Evolutionary conservation across 2,888 invertebrate genomes (phyloP), one percentile per base, ranked within the genome.

Genomic region (Hirtodrosophila histrioides): DNA sequence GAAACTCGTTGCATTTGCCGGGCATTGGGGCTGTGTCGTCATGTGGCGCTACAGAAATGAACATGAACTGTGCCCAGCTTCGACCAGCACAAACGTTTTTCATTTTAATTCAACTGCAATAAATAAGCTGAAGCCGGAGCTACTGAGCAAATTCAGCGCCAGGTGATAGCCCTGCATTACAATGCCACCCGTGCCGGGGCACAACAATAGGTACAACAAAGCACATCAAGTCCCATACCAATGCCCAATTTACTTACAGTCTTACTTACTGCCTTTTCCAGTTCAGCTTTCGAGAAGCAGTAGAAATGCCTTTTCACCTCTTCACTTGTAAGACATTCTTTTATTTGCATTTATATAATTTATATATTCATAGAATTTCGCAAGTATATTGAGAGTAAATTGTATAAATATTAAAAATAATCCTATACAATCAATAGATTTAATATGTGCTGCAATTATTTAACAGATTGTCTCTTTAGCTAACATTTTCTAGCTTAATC

Each of bases 91-190:
- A 62, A 75, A 43, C 74, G 77, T 74, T 76, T 76, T 74, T 76
- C 74, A 74, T 63, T 77, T 75, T 68, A 86, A 81, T 85, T 69
- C 63, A 71, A 78, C 64, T 63, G 74, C 82, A 65, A 85, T 85
- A 81, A 85, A 85, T 78, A 78, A 76, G 64, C 71, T 45, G 69
- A 31, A 45, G 27, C 27, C 6, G 27, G 6, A n/a, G 7, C 43
- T 27, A 23, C 27, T 6, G 44, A 27, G 31, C 7, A 31, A 31
- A 0, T 31, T 4, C 31, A 31, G 56, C 78, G 57, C 60, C 54
- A 75, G 75, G 78, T 76, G 75, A 69, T 78, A 78, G 74, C 63
- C 49, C 48, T 60, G 65, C 74, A 78, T 75, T 55, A 68, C 78
- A 75, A 75, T 67, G 75, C 17, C 39, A 27, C 39, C 12, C 3